Conservation (phyloP, 2,888 invertebrate genomes). For the Anoplius nigerrimus region DNA sequence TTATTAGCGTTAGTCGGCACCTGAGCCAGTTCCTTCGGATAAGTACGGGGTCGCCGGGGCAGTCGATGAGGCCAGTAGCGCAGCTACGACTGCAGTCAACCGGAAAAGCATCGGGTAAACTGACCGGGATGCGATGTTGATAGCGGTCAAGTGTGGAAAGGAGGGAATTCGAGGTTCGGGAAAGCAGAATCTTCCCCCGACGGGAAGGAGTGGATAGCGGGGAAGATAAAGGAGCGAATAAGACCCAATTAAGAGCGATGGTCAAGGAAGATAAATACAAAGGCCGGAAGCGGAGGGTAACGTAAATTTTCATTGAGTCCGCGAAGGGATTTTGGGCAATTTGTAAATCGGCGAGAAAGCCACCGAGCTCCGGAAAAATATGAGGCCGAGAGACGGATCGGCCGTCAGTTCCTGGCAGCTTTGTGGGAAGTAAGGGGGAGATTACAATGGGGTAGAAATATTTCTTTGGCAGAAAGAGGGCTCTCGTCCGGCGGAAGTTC, state of each 20-base stretch:
- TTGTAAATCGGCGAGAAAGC: no score
- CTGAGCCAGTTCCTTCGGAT: constrained; percentile 1
- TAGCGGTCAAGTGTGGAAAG: neutral
- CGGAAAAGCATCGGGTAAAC: neutral
- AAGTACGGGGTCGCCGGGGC: constrained; percentile 9
- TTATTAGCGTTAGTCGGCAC: constrained; percentile 37
- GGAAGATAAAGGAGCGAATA: constrained; percentile 13
- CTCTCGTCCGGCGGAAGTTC: neutral
- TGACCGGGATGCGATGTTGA: constrained; percentile 3
- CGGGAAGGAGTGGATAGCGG: no score
- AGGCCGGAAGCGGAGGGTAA: neutral
- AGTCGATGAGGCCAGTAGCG: neutral
- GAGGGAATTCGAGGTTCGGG: neutral
- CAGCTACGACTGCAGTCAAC: neutral
- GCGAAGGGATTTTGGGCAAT: no score
- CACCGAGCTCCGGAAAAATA: no score
- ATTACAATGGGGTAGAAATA: no score
- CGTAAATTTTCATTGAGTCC: no score
- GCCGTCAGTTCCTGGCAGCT: no score
- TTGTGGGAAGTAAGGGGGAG: no score
- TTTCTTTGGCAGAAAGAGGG: no score
- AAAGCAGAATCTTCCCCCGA: no score
- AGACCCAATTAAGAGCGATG: constrained; percentile 50
- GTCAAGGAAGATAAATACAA: constrained; percentile 27
- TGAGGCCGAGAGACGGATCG: no score